A percentile compares a stretch with the other conserved stretches of the same genome.
Evolutionary conservation across 2,888 invertebrate genomes (phyloP).

Genomic region (Volucella bombylans): DNA sequence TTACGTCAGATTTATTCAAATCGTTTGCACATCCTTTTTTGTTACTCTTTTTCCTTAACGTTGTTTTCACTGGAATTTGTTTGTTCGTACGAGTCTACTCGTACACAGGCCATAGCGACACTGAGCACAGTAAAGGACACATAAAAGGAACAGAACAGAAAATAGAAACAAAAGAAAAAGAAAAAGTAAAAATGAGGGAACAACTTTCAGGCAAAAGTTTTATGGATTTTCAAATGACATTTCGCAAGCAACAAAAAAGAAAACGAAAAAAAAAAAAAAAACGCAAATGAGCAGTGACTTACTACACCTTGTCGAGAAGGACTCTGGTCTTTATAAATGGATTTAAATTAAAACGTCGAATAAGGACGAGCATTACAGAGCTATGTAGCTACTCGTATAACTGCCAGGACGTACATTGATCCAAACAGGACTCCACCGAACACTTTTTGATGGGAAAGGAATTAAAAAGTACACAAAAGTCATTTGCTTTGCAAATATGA

Average conservation of each 20-base stretch:
- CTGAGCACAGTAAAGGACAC: not conserved
- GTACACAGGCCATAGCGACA: conserved; percentile 16
- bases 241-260: conserved; percentile 20
- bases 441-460: conserved; percentile 5
- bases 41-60: conserved; percentile 4
- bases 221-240: conserved; percentile 45
- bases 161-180: too few relatives aligned
- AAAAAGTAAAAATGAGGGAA: not conserved
- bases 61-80: conserved; percentile 33
- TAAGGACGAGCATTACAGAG: conserved; percentile 19
- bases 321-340: conserved; percentile 46
- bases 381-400: not conserved
- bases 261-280: not conserved
- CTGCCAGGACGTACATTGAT: not conserved
- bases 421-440: too few relatives aligned
- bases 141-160: conserved; percentile 31
- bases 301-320: conserved; percentile 43
- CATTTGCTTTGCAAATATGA: conserved; percentile 65
- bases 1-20: conserved; percentile 71
- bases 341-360: conserved; percentile 60
- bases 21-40: conserved; percentile 66
- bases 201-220: conserved; percentile 34
- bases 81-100: conserved; percentile 9
- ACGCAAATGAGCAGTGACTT: conserved; percentile 16
- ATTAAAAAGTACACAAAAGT: conserved; percentile 53